phyloP scores from a whole-genome alignment of 2,888 invertebrate species.

The Athrips mouffetella region DNA sequence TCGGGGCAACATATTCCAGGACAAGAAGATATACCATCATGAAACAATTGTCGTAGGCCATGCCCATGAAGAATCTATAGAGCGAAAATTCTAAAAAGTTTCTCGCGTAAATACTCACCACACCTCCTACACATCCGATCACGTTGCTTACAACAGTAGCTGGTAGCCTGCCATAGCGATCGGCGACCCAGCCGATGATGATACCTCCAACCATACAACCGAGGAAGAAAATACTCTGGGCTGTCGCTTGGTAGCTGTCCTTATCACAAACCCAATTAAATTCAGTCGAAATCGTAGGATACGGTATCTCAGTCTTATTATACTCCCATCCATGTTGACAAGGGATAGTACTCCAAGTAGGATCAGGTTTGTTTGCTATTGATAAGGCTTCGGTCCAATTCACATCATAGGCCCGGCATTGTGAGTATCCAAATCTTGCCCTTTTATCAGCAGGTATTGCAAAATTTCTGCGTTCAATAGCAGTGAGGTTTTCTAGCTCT shows the following conservation, averaged over 20 bases:
- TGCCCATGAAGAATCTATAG: constrained; percentile 50
- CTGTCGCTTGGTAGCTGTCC: constrained; percentile 52
- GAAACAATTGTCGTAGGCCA: constrained; percentile 55
- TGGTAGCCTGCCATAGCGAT: constrained; percentile 51
- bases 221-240: constrained; percentile 52
- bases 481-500: constrained; percentile 41
- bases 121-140: constrained; percentile 44
- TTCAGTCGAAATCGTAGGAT: constrained; percentile 53
- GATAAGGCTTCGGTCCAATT: constrained; percentile 49
- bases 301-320: constrained; percentile 52
- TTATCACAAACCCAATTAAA: constrained; percentile 55
- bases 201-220: constrained; percentile 52
- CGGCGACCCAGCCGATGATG: constrained; percentile 48
- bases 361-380: constrained; percentile 33
- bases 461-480: constrained; percentile 35
- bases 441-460: constrained; percentile 38
- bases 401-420: constrained; percentile 40
- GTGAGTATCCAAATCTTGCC: constrained; percentile 45
- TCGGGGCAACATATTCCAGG: constrained; percentile 53
- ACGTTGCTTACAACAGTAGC: constrained; percentile 43
- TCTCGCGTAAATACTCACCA: constrained; percentile 41
- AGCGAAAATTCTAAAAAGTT: constrained; percentile 44
- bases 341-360: constrained; percentile 39
- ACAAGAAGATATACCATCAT: constrained; percentile 51
- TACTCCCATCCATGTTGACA: constrained; percentile 58